Evolutionary conservation across 2,888 invertebrate species (phyloP).

Genomic region (Carcina quercana): DNA sequence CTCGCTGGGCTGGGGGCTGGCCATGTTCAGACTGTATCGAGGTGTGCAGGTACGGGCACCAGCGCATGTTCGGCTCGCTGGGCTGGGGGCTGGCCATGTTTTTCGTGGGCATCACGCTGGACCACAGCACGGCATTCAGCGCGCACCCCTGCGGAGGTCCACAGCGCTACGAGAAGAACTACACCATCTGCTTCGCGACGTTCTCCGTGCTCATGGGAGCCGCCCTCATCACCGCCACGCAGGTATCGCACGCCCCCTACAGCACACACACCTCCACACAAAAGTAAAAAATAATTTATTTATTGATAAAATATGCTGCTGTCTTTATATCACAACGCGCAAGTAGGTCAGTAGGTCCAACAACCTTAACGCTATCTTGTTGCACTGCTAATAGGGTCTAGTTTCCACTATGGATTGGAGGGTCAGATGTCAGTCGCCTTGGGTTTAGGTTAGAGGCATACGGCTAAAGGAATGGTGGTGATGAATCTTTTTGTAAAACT

Average conservation of each 20-base stretch:
- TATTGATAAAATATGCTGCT: background rate
- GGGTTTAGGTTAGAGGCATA: too few relatives aligned
- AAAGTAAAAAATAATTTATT: too few relatives aligned
- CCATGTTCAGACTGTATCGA: too few relatives aligned
- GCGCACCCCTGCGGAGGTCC: constrained; percentile 93
- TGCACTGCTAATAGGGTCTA: background rate
- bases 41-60: constrained; percentile 92
- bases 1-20: too few relatives aligned
- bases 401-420: background rate
- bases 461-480: too few relatives aligned
- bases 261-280: too few relatives aligned
- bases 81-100: constrained; percentile 99
- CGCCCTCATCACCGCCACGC: constrained; percentile 93
- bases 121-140: constrained; percentile 97
- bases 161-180: constrained; percentile 95
- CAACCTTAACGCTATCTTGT: too few relatives aligned
- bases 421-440: too few relatives aligned
- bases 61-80: constrained; percentile 97
- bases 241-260: constrained; percentile 64
- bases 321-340: too few relatives aligned
- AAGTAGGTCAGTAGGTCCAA: too few relatives aligned
- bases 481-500: too few relatives aligned
- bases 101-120: constrained; percentile 95
- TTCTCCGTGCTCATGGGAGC: constrained; percentile 98
- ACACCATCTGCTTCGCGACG: constrained; percentile 98